Evolutionary conservation across 2,888 invertebrate genomes (phyloP), one percentile per base, ranked within the genome.

Genomic region (Tenthredo notha): DNA sequence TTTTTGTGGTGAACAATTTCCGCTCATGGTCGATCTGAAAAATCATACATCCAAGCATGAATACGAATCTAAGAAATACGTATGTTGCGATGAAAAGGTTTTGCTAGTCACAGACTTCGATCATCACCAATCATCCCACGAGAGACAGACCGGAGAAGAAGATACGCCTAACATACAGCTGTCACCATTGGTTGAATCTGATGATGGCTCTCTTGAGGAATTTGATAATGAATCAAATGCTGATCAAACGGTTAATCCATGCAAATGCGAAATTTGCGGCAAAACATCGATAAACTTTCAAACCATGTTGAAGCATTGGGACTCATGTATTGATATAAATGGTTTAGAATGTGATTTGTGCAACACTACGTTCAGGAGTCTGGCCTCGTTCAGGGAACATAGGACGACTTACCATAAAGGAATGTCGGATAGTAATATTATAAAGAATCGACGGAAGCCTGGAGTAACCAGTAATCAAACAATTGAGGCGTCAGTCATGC

Each of bases 311-410:
- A 58, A 61, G 37, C 80, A 61, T 80, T 80, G 80, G 80, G 80
- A 80, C 29, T 37, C 61, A 21, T 80, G 61, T 61, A 29, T 80
- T 65, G 61, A 61, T 43, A 43, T 1, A 40, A 33, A 80, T 80
- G 40, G 37, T 2, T 80, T 80, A 18, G 40, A 61, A 15, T 80
- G 80, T 25, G 43, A 80, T 43, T 21, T 80, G 50, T 80, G 80
- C n/a, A 21, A 21, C 15, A 33, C 61, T 18, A 80, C 40, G 40
- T 80, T 80, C 25, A 80, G 37, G 40, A 61, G 40, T 65, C 10
- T 33, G 25, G 12, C n/a, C 25, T 10, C 21, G 10, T 43, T 80
- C 7, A 37, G 18, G 15, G 7, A 12, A 2, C 80, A 80, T 61
- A 37, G 18, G 33, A 65, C 21, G 61, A 80, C 25, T 2, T 15